Evolutionary conservation across 2,797 vertebrate species (phyloP).

Genomic region (Sebastes kiyomatsui): DNA sequence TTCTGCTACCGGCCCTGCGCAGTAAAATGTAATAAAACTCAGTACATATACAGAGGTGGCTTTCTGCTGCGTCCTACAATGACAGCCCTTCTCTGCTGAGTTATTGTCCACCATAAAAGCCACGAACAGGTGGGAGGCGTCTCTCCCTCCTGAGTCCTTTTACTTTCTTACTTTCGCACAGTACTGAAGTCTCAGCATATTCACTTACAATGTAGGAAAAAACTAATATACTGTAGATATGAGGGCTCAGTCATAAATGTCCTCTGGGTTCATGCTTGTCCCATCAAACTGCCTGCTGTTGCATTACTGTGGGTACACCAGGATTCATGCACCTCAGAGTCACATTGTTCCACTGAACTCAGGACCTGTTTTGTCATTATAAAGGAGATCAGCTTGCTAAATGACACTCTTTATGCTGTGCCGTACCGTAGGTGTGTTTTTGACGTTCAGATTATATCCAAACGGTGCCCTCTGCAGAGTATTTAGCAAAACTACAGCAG

Average conservation of each 20-base stretch:
- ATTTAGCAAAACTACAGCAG: constrained; percentile 38
- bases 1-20: background rate
- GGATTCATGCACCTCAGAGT: constrained; percentile 1
- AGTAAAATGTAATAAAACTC: constrained; percentile 49
- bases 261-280: background rate
- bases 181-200: background rate
- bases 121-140: constrained; percentile 23
- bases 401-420: background rate
- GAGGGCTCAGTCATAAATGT: background rate
- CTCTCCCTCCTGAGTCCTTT: constrained; percentile 6
- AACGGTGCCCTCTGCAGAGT: constrained; percentile 68
- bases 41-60: background rate
- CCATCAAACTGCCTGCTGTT: background rate
- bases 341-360: background rate
- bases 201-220: background rate
- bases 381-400: background rate
- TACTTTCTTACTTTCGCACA: constrained; percentile 8
- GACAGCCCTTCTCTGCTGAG: constrained; percentile 6
- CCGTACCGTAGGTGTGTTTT: background rate
- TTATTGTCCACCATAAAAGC: constrained; percentile 50
- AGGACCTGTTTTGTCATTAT: background rate
- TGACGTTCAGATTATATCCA: background rate
- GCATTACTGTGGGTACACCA: background rate
- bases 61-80: constrained; percentile 15
- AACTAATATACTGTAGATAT: background rate